Conservation (phyloP, 2,888 invertebrate species). For the Tryphoninae sp. region DNA sequence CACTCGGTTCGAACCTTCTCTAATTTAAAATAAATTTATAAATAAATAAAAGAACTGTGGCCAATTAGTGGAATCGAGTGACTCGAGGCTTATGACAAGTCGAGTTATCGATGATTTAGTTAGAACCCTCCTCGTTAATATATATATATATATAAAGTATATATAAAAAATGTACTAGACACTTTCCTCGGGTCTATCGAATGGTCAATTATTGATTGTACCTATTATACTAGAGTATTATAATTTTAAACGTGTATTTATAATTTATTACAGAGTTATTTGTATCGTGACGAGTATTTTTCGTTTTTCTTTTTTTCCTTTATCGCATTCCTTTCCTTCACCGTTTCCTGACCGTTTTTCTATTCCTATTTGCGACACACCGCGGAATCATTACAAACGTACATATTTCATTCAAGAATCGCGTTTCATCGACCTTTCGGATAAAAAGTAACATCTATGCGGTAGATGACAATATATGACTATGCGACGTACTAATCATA, state of each 20-base stretch:
- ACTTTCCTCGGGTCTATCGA: slow-evolving; percentile 43
- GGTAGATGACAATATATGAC: slow-evolving; percentile 55
- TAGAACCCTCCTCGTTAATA: not conserved
- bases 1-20: not conserved
- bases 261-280: slow-evolving; percentile 65
- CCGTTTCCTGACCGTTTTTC: slow-evolving; percentile 3
- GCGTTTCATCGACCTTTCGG: slow-evolving; percentile 36
- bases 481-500: slow-evolving; percentile 45
- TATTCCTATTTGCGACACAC: slow-evolving; percentile 1
- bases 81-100: slow-evolving; percentile 30
- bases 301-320: slow-evolving; percentile 11
- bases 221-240: slow-evolving; percentile 52
- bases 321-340: not conserved
- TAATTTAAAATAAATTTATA: not conserved
- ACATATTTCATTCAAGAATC: slow-evolving; percentile 24
- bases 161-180: not conserved
- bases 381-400: slow-evolving; percentile 35
- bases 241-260: slow-evolving; percentile 64
- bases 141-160: not conserved
- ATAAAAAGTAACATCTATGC: slow-evolving; percentile 43
- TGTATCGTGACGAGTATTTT: slow-evolving; percentile 51
- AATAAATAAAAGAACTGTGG: slow-evolving; percentile 1
- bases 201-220: slow-evolving; percentile 45
- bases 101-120: not conserved
- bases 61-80: slow-evolving; percentile 38